Percentiles rank a stretch among this genome's conserved stretches.
phyloP scores from a whole-genome alignment of 2,888 invertebrate genomes.

The Tiliacea aurago region DNA sequence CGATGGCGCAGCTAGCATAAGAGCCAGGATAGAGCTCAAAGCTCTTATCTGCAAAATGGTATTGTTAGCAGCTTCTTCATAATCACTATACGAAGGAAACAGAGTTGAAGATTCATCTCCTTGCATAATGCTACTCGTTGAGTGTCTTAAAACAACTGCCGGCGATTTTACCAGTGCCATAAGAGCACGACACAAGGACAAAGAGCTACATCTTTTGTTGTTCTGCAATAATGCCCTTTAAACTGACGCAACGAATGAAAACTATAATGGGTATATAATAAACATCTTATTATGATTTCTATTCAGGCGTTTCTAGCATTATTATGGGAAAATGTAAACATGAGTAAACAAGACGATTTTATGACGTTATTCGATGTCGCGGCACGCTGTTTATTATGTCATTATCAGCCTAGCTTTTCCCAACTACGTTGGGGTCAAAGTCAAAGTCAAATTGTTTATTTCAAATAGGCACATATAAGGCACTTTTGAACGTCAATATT shows the following conservation, averaged over 20 bases:
- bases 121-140: neutral
- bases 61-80: conserved; percentile 8
- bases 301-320: neutral
- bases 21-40: conserved; percentile 64
- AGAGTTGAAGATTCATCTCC: neutral
- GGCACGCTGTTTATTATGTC: neutral
- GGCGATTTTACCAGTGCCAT: neutral
- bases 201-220: neutral
- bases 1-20: conserved; percentile 65
- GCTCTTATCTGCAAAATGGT: conserved; percentile 49
- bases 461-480: too few relatives aligned
- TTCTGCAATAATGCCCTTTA: conserved; percentile 3
- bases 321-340: conserved; percentile 19
- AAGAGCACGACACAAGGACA: neutral
- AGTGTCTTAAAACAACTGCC: conserved; percentile 2
- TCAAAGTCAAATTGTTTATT: too few relatives aligned
- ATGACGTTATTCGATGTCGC: neutral
- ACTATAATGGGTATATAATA: neutral
- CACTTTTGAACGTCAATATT: too few relatives aligned
- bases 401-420: neutral
- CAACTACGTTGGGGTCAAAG: too few relatives aligned
- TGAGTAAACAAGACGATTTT: neutral
- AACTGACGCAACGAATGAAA: neutral
- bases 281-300: conserved; percentile 19
- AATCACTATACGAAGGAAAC: neutral